Percentiles rank a stretch among this genome's conserved stretches.
These are phyloP conservation scores for Patiria pectinifera DNA, from an alignment of 53 echinoderm and acorn worm species.

Conservation along the genomic window DNA sequence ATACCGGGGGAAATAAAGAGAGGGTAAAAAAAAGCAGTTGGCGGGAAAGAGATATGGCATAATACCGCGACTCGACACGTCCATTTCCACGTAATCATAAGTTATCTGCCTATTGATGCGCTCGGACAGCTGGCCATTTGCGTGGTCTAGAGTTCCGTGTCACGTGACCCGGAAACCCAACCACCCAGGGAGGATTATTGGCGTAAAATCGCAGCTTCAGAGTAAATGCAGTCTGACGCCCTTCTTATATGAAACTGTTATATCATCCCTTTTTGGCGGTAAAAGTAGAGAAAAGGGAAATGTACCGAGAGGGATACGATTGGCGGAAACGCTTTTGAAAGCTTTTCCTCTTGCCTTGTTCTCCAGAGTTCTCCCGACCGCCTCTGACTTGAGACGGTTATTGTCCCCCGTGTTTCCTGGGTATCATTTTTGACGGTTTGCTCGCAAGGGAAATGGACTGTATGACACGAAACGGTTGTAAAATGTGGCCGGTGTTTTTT, in stretches of 20 bases:
- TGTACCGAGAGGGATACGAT: not conserved
- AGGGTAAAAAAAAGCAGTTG: not conserved
- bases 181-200: constrained; percentile 30
- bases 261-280: constrained; percentile 4
- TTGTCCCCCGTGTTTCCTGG: constrained; percentile 2
- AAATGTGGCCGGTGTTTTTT: constrained; percentile 20
- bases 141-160: constrained; percentile 20
- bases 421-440: constrained; percentile 40
- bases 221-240: constrained; percentile 32
- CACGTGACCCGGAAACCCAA: constrained; percentile 57
- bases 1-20: constrained; percentile 2
- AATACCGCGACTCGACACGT: constrained; percentile 60
- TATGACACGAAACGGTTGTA: constrained; percentile 21
- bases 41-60: constrained; percentile 55
- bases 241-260: constrained; percentile 11
- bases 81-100: constrained; percentile 62
- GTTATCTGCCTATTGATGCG: constrained; percentile 49
- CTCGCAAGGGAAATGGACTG: constrained; percentile 15
- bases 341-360: constrained; percentile 28
- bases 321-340: constrained; percentile 50
- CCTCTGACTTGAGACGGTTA: not conserved
- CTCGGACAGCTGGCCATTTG: constrained; percentile 50
- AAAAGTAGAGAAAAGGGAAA: not conserved
- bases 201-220: constrained; percentile 35
- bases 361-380: constrained; percentile 7